Conservation (phyloP, 2,888 invertebrate species). For the Drosophila nigritarsus region DNA sequence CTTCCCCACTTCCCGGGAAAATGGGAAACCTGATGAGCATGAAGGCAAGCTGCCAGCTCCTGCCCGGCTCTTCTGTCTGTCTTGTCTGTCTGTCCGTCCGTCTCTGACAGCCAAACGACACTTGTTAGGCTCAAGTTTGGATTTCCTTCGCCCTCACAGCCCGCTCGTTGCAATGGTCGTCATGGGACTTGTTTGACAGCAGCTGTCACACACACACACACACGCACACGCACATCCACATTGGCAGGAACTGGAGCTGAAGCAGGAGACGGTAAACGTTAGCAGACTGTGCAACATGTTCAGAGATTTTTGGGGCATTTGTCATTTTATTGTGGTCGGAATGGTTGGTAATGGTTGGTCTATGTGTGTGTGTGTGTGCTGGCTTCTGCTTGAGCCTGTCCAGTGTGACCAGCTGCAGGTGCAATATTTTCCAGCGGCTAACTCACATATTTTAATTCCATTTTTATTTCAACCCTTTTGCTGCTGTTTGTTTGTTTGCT, state of each 20-base stretch:
- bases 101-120: slow-evolving; percentile 71
- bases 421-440: slow-evolving; percentile 64
- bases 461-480: slow-evolving; percentile 72
- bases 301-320: slow-evolving; percentile 77
- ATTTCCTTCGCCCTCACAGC: background rate
- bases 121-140: slow-evolving; percentile 75
- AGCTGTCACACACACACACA: slow-evolving; percentile 50
- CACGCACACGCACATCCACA: background rate
- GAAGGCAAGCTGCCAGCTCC: slow-evolving; percentile 57
- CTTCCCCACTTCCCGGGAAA: slow-evolving; percentile 8
- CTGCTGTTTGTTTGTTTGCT: slow-evolving; percentile 21
- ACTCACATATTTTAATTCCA: slow-evolving; percentile 72
- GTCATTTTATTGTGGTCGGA: slow-evolving; percentile 78
- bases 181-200: slow-evolving; percentile 78
- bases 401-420: slow-evolving; percentile 68
- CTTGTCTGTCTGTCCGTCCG: slow-evolving; percentile 41
- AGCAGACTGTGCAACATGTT: slow-evolving; percentile 59
- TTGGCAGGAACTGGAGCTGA: slow-evolving; percentile 5
- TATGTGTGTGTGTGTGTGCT: slow-evolving; percentile 5
- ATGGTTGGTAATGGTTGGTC: slow-evolving; percentile 66
- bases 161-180: slow-evolving; percentile 64
- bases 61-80: slow-evolving; percentile 23
- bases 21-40: slow-evolving; percentile 62
- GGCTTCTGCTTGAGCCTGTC: slow-evolving; percentile 18
- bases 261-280: slow-evolving; percentile 13